Base-by-base conservation (phyloP, 2,113 vertebrate species). In the Patagioenas fasciata region DNA sequence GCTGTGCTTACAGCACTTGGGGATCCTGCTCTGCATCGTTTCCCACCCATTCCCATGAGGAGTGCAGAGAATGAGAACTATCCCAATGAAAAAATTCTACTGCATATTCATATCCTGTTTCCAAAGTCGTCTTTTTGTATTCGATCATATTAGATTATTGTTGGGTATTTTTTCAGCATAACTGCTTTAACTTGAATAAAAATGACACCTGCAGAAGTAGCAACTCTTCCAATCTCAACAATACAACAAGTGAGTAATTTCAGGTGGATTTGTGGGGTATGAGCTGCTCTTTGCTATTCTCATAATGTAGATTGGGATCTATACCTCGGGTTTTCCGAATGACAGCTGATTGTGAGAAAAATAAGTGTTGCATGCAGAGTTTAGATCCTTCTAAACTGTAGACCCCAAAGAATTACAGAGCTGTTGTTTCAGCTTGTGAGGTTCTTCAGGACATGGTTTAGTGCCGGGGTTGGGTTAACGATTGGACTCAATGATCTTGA, bases 91-190 rank as follows among this genome's bases (percentile, higher is more conserved):
- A 34, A 57, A 86, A 42, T 26, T 29, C n/a, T 32, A 1, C 10
- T 28, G 12, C 6, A 3, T 7, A 0, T 18, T 31, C 5, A 6
- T 24, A 31, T 5, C 23, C 23, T 38, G 3, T 38, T 57, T 34
- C n/a, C 1, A 3, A 36, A 58, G 7, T 57, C 26, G 17, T 62
- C 42, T 26, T 38, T 61, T 51, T 44, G 3, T 56, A 6, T 66
- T 44, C 34, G 31, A 44, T 60, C 23, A 5, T 60, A 32, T 5
- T 17, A 34, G 54, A 28, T 62, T 44, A 8, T 57, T 0, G 0
- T 14, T 3, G 4, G 5, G 6, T 0, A 7, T 34, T 66, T 36
- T 66, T 48, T 48, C n/a, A 70, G 29, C 25, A 7, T 70, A 48
- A 36, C 21, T 47, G 21, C 42, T 58, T 47, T 64, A 31, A 47